These are phyloP conservation scores for Pseudomyrmex gracilis DNA, from an alignment of 1,140 invertebrate genomes.

Conservation along the genomic window DNA sequence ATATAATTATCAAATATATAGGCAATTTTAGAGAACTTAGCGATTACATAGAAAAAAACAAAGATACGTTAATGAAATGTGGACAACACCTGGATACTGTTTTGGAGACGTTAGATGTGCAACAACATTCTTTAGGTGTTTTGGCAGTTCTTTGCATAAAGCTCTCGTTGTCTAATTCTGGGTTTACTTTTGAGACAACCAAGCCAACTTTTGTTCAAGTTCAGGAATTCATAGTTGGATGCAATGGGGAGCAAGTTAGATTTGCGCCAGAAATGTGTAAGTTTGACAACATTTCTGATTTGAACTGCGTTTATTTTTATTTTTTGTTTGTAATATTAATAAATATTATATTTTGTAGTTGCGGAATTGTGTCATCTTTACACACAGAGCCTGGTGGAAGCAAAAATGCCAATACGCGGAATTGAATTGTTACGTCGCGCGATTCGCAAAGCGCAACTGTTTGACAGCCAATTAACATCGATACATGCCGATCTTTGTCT, in stretches of 20 bases:
- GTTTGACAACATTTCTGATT: constrained; percentile 76
- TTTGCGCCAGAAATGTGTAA: constrained; percentile 94
- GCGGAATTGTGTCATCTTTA: constrained; percentile 95
- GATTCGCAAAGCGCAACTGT: constrained; percentile 95
- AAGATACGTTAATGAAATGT: constrained; percentile 93
- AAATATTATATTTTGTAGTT: constrained; percentile 87
- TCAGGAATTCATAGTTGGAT: constrained; percentile 93
- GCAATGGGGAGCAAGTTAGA: constrained; percentile 95
- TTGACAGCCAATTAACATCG: constrained; percentile 95
- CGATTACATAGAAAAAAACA: constrained; percentile 92
- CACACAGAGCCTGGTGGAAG: constrained; percentile 91
- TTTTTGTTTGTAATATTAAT: not conserved
- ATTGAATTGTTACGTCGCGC: constrained; percentile 94
- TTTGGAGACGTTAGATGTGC: constrained; percentile 94
- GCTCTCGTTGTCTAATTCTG: constrained; percentile 87
- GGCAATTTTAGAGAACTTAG: constrained; percentile 93
- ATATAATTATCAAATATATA: constrained; percentile 81
- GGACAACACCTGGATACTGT: constrained; percentile 94
- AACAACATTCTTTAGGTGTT: constrained; percentile 95
- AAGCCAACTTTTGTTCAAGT: constrained; percentile 88
- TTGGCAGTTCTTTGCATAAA: constrained; percentile 94
- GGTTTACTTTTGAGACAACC: constrained; percentile 81
- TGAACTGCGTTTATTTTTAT: not conserved
- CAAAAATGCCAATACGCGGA: constrained; percentile 92
- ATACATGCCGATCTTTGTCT: constrained; percentile 97